Evolutionary conservation across 1,140 invertebrate species (phyloP), one percentile per base, ranked within the genome.

Genomic region (Homalodisca vitripennis): DNA sequence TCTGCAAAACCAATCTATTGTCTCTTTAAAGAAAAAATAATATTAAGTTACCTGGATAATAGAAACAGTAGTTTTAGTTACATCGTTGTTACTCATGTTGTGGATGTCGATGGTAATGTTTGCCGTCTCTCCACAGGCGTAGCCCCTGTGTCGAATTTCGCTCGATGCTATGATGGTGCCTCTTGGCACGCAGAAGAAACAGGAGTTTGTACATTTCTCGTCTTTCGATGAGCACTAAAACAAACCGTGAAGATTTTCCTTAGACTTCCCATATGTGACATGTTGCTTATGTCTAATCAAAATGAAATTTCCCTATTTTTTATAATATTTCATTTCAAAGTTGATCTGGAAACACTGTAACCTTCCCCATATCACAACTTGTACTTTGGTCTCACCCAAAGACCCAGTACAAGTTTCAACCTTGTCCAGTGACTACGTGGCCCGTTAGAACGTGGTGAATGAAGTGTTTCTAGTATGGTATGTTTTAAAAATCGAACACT

Each of bases 81-180:
- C 74, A 31, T 51, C 71, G 1, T 70, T 73, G 68, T 73, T 71
- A 68, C 78, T 79, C 68, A 78, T 74, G 71, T 80, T 80, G 69
- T 76, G 73, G 1, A 77, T 74, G 46, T 78, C 76, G 13, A 77
- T 77, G 12, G 48, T 65, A 1, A 80, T 70, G 3, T 72, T 70
- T n/a, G 79, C 75, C 24, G 74, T 73, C 67, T 80, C 79, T 2
- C 79, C 79, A 2, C 77, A 76, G 10, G 76, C 78, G 70, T 73
- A 78, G 1, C 78, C 78, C 14, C 75, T 68, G 27, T 76, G 72
- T 30, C 74, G 75, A 34, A 80, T 73, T 22, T 74, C 64, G 0
- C 74, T 74, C 1, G 72, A 71, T 13, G 75, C 74, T 13, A 77
- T 75, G 41, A 80, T 75, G 27, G 77, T 78, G 0, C 78, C 79